Percentiles rank a stretch among this genome's conserved stretches.
phyloP scores from a whole-genome alignment of 2,888 invertebrate genomes.

The Ophonus ardosiacus region DNA sequence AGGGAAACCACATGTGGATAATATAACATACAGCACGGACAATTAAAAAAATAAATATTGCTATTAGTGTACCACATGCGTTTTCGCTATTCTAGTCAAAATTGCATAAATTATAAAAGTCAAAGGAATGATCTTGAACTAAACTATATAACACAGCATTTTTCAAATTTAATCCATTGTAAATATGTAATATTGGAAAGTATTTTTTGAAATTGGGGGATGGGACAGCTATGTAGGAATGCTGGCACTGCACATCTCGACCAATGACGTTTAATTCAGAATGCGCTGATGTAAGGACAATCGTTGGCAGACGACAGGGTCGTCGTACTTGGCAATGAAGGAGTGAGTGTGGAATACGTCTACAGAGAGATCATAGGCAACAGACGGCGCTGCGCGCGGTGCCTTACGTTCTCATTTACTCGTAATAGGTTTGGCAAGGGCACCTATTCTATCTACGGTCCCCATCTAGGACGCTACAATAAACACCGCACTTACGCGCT shows the following conservation, averaged over 20 bases:
- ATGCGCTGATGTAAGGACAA: constrained; percentile 51
- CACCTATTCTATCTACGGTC: constrained; percentile 48
- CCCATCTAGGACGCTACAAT: constrained; percentile 65
- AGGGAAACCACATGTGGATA: too few relatives aligned
- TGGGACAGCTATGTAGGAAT: neutral
- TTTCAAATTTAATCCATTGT: neutral
- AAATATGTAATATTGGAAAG: neutral
- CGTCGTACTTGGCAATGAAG: neutral
- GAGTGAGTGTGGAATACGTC: neutral
- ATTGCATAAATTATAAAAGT: too few relatives aligned
- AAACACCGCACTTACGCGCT: constrained; percentile 66
- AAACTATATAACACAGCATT: too few relatives aligned
- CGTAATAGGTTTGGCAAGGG: constrained; percentile 50
- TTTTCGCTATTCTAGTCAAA: too few relatives aligned
- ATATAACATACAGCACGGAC: too few relatives aligned
- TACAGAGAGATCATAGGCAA: constrained; percentile 34
- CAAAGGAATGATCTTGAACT: too few relatives aligned
- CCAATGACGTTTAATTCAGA: constrained; percentile 19
- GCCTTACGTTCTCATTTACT: constrained; percentile 42
- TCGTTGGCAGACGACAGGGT: constrained; percentile 31
- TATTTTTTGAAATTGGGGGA: neutral
- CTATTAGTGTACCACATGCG: too few relatives aligned
- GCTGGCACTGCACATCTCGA: neutral
- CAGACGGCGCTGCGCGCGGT: constrained; percentile 1
- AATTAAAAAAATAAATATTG: too few relatives aligned